Evolutionary conservation across 1,140 invertebrate genomes (phyloP).

Genomic region (Archivesica marissinica): DNA sequence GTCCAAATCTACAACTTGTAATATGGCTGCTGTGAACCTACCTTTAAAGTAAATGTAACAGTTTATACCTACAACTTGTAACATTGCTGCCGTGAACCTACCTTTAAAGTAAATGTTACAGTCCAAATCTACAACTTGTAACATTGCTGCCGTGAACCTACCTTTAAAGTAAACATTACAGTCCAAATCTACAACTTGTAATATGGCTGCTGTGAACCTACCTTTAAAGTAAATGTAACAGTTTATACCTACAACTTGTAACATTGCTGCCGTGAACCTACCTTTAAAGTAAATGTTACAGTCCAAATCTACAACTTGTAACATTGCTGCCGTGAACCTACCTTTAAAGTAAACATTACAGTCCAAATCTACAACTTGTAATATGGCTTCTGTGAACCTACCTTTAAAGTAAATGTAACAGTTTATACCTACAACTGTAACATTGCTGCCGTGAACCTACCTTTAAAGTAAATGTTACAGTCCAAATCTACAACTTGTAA

Average conservation of each 20-base stretch:
- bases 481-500: no score
- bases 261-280: no score
- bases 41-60: neutral
- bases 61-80: no score
- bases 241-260: no score
- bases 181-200: neutral
- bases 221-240: neutral
- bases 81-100: neutral
- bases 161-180: no score
- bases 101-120: neutral
- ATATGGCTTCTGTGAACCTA: neutral
- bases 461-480: neutral
- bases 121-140: neutral
- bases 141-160: neutral
- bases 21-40: no score
- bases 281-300: neutral
- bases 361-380: neutral
- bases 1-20: no score
- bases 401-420: neutral
- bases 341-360: neutral
- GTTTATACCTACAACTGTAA: no score
- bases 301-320: no score
- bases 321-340: neutral
- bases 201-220: neutral
- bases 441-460: no score